Conservation (phyloP, 2,888 invertebrate genomes). For the Eupithecia tripunctaria region DNA sequence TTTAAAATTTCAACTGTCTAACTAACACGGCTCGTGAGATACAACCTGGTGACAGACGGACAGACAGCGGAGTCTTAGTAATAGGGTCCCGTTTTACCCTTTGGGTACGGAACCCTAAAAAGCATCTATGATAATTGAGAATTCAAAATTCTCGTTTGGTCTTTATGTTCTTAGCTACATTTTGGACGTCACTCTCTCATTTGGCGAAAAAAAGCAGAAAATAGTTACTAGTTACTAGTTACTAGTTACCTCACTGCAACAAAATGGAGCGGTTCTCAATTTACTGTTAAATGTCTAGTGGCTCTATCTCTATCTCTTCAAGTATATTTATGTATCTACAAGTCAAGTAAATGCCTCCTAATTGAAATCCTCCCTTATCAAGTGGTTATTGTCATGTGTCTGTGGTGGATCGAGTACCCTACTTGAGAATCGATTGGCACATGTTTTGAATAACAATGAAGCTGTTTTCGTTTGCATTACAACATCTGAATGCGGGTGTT, state of each 20-base stretch:
- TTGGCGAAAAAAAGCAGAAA: not conserved
- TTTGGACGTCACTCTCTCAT: not conserved
- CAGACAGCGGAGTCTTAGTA: too few species aligned
- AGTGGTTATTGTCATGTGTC: constrained; percentile 29
- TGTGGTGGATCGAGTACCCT: constrained; percentile 16
- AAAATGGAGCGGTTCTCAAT: not conserved
- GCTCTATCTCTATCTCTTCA: too few species aligned
- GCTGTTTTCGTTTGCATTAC: constrained; percentile 11
- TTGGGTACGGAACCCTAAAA: too few species aligned
- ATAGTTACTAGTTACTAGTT: too few species aligned
- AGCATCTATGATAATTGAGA: too few species aligned
- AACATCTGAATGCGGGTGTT: not conserved
- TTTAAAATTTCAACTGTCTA: too few species aligned
- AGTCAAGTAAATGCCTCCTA: constrained; percentile 21
- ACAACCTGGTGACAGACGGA: too few species aligned
- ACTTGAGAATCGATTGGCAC: constrained; percentile 19
- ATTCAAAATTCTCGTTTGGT: too few species aligned
- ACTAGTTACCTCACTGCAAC: too few species aligned
- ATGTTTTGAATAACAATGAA: constrained; percentile 19
- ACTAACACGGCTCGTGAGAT: too few species aligned
- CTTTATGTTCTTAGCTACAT: not conserved
- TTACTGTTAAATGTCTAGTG: not conserved
- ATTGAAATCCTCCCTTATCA: constrained; percentile 30
- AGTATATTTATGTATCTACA: too few species aligned
- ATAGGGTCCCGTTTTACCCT: too few species aligned